Percentiles rank a stretch among this genome's conserved stretches.
Evolutionary conservation across 2,888 invertebrate species (phyloP).

Genomic region (Cancer borealis): DNA sequence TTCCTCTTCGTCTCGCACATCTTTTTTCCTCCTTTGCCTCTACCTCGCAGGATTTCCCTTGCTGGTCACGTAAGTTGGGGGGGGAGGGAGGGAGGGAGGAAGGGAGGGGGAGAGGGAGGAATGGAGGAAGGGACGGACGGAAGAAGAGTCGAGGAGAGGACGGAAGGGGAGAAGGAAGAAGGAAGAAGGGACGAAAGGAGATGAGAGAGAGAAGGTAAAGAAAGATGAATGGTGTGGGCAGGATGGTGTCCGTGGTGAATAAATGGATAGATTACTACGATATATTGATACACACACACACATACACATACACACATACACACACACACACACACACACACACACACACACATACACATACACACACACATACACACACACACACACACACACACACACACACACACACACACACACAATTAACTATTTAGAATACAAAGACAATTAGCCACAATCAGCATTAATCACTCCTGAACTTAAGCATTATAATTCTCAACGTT

Average conservation of each 20-base stretch:
- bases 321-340: neutral
- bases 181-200: neutral
- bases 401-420: neutral
- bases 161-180: neutral
- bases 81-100: neutral
- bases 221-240: too few relatives aligned
- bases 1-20: neutral
- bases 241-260: too few relatives aligned
- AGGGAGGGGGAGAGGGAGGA: slow-evolving; percentile 16
- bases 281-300: neutral
- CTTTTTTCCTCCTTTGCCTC: neutral
- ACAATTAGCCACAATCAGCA: neutral
- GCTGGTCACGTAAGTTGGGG: neutral
- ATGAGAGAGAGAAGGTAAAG: neutral
- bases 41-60: neutral
- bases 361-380: neutral
- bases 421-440: too few relatives aligned
- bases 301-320: neutral
- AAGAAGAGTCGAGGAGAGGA: too few relatives aligned
- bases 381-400: too few relatives aligned
- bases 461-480: neutral
- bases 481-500: neutral
- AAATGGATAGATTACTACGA: too few relatives aligned
- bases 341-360: neutral
- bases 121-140: neutral